These are phyloP conservation scores for Leptonema lineaticorne DNA, from an alignment of 1,140 invertebrate genomes.

Conservation along the genomic window DNA sequence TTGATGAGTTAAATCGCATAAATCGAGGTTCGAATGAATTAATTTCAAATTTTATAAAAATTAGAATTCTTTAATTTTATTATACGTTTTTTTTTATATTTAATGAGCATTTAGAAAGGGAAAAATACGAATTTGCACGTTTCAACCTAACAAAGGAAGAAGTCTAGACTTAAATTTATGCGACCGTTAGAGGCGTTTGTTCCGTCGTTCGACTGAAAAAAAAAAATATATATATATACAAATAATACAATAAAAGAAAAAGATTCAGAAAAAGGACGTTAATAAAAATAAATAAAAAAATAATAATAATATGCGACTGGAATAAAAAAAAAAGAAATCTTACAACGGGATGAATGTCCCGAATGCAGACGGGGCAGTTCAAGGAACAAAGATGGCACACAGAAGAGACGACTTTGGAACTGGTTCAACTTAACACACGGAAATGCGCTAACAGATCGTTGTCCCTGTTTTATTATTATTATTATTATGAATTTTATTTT, in stretches of 20 bases:
- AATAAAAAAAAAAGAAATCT: background rate
- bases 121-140: background rate
- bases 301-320: no score
- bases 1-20: no score
- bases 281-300: background rate
- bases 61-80: no score
- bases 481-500: background rate
- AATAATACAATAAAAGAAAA: background rate
- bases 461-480: no score
- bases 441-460: background rate
- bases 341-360: conserved; percentile 16
- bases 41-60: no score
- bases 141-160: conserved; percentile 17
- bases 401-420: conserved; percentile 6
- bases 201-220: background rate
- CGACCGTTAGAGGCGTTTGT: conserved; percentile 27
- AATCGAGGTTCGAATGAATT: no score
- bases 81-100: no score
- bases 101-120: background rate
- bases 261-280: background rate
- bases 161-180: conserved; percentile 31
- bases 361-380: background rate
- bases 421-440: conserved; percentile 11
- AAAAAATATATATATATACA: background rate
- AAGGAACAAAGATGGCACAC: conserved; percentile 17